phyloP scores from a whole-genome alignment of 2,797 vertebrate species.

The Halcyon badia region DNA sequence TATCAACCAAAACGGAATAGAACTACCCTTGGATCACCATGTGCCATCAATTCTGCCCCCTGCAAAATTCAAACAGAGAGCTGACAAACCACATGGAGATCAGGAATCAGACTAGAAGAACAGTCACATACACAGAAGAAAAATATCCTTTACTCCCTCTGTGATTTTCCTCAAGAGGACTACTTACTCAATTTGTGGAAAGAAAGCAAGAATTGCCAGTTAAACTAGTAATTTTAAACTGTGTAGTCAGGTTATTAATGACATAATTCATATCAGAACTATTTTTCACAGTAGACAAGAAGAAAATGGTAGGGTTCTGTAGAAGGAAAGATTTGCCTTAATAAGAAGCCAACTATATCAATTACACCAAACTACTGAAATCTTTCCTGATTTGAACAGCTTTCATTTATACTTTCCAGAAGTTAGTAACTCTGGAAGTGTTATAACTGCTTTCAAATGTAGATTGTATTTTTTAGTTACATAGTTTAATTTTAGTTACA shows the following conservation, averaged over 20 bases:
- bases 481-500: slow-evolving; percentile 28
- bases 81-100: background rate
- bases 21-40: background rate
- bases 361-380: background rate
- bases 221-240: background rate
- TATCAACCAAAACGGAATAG: background rate
- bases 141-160: background rate
- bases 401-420: slow-evolving; percentile 14
- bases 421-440: background rate
- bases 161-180: background rate
- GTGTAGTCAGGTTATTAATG: background rate
- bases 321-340: background rate
- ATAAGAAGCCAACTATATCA: background rate
- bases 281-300: background rate
- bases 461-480: slow-evolving; percentile 23
- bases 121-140: background rate
- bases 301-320: background rate
- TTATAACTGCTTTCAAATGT: background rate
- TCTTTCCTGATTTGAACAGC: background rate
- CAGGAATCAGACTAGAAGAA: background rate
- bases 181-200: background rate
- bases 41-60: background rate
- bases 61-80: background rate
- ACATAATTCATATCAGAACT: background rate
- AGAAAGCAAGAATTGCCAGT: background rate